Percentiles rank a stretch among this genome's conserved stretches.
phyloP scores from a whole-genome alignment of 1,140 invertebrate genomes.

The Theocolax elegans region DNA sequence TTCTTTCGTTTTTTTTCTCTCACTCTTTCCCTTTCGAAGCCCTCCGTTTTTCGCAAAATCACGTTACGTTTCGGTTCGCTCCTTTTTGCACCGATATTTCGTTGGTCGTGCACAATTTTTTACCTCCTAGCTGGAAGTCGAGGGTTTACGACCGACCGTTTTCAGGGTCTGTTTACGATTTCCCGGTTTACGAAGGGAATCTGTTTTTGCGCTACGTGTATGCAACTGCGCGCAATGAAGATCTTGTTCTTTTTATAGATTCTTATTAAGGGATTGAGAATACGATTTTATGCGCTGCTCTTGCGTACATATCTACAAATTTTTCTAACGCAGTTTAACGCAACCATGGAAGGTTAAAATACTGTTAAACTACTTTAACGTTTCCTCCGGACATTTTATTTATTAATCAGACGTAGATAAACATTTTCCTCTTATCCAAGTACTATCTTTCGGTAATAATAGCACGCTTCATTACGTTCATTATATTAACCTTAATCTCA shows the following conservation, averaged over 20 bases:
- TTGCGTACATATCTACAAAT: no score
- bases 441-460: no score
- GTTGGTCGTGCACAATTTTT: constrained; percentile 6
- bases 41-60: constrained; percentile 9
- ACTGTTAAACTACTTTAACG: no score
- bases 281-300: neutral
- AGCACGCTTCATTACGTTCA: no score
- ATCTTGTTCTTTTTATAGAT: constrained; percentile 22
- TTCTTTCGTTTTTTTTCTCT: constrained; percentile 16
- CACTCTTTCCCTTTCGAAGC: neutral
- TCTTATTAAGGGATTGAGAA: constrained; percentile 16
- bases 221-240: neutral
- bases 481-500: no score
- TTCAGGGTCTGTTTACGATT: constrained; percentile 30
- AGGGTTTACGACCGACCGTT: constrained; percentile 29
- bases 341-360: no score
- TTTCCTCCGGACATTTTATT: no score
- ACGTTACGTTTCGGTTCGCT: constrained; percentile 3
- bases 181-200: constrained; percentile 22
- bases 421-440: no score
- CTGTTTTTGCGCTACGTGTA: neutral
- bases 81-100: constrained; percentile 8
- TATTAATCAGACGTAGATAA: no score
- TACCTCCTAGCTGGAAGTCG: neutral
- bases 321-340: neutral